Percentiles rank a stretch among this genome's conserved stretches.
Evolutionary conservation across 2,888 invertebrate genomes (phyloP).

Genomic region (Lucinisca nassula): DNA sequence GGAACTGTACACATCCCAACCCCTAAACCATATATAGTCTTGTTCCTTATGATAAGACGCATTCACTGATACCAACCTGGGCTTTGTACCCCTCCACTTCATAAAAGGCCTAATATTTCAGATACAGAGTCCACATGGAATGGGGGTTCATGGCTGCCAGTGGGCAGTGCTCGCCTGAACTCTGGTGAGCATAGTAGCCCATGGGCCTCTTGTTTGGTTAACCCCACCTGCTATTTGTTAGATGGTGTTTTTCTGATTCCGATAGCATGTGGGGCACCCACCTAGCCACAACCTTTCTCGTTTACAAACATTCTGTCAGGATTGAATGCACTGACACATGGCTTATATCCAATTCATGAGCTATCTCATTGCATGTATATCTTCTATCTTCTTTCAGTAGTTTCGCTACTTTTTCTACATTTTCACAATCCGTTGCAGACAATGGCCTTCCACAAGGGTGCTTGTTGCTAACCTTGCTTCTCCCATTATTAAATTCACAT

Average conservation of each 20-base stretch:
- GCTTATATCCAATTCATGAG: slow-evolving; percentile 16
- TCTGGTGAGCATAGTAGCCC: too few relatives aligned
- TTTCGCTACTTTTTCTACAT: not conserved
- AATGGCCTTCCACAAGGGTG: not conserved
- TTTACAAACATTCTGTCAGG: slow-evolving; percentile 20
- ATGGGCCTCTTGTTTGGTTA: too few relatives aligned
- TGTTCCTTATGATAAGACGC: too few relatives aligned
- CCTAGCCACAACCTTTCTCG: slow-evolving; percentile 9
- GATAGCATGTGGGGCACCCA: slow-evolving; percentile 25
- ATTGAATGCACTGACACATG: slow-evolving; percentile 1
- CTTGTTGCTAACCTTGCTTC: not conserved
- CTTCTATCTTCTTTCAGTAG: not conserved
- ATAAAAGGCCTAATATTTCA: too few relatives aligned
- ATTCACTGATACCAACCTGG: too few relatives aligned
- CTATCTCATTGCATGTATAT: slow-evolving; percentile 9
- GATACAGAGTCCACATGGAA: too few relatives aligned
- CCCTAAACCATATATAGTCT: too few relatives aligned
- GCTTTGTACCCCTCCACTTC: too few relatives aligned
- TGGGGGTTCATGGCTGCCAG: too few relatives aligned
- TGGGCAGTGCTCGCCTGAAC: too few relatives aligned
- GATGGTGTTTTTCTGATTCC: slow-evolving; percentile 17
- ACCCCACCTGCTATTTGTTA: too few relatives aligned
- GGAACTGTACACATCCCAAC: too few relatives aligned
- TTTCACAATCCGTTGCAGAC: not conserved
- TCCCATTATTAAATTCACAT: not conserved